phyloP scores from a whole-genome alignment of 1,140 invertebrate species.

The Aradophagus sp. region DNA sequence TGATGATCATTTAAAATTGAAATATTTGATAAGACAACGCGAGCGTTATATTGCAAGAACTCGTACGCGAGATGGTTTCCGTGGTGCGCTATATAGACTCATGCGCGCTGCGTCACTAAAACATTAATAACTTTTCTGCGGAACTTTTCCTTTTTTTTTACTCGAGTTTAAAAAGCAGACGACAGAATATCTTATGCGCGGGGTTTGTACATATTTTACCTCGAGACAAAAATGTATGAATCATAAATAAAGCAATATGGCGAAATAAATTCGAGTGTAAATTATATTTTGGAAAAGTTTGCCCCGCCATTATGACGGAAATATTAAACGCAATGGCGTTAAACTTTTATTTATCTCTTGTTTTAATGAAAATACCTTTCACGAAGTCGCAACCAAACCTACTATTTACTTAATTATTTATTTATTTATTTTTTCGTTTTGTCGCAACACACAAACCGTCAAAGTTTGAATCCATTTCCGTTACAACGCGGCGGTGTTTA shows the following conservation, averaged over 20 bases:
- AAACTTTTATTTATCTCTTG: too few species aligned
- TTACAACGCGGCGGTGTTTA: too few species aligned
- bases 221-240: slow-evolving; percentile 22
- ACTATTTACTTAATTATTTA: too few species aligned
- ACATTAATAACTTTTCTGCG: slow-evolving; percentile 35
- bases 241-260: slow-evolving; percentile 16
- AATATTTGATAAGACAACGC: slow-evolving; percentile 22
- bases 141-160: slow-evolving; percentile 20
- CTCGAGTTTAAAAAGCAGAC: slow-evolving; percentile 29
- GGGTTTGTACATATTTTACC: slow-evolving; percentile 22
- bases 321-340: not conserved
- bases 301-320: not conserved
- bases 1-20: slow-evolving; percentile 42
- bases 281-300: slow-evolving; percentile 3
- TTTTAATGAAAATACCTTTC: too few species aligned
- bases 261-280: slow-evolving; percentile 12
- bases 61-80: slow-evolving; percentile 8
- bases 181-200: slow-evolving; percentile 30
- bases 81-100: slow-evolving; percentile 19
- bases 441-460: too few species aligned
- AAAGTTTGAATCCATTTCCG: too few species aligned
- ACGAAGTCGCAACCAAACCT: too few species aligned
- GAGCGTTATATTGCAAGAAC: slow-evolving; percentile 17
- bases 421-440: too few species aligned
- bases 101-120: slow-evolving; percentile 22